Percentiles rank a stretch among this genome's conserved stretches.
Conservation (phyloP, 2,113 vertebrate species). For the Dolichallabes microphthalmus region DNA sequence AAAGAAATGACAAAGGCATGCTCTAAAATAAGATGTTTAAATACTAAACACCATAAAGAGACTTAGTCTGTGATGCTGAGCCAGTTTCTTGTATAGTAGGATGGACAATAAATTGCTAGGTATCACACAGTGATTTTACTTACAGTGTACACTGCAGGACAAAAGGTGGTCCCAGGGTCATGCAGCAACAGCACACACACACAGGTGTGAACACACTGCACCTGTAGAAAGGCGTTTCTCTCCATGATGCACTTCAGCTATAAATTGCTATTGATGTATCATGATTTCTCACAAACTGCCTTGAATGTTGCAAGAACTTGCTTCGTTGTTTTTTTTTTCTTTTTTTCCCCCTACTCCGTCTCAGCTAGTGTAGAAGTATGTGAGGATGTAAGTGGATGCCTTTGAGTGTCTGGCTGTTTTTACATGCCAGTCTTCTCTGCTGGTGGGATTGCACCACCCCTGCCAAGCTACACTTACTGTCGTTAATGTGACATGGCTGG, state of each 20-base stretch:
- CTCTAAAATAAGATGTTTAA: slow-evolving; percentile 40
- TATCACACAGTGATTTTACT: slow-evolving; percentile 35
- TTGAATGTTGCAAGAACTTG: background rate
- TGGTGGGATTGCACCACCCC: slow-evolving; percentile 32
- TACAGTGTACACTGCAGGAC: slow-evolving; percentile 15
- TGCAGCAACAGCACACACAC: slow-evolving; percentile 22
- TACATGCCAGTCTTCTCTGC: slow-evolving; percentile 39
- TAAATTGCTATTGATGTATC: slow-evolving; percentile 14
- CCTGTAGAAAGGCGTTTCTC: background rate
- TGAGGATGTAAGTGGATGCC: background rate
- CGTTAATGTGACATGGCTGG: slow-evolving; percentile 49
- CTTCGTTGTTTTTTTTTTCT: background rate
- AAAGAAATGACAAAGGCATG: slow-evolving; percentile 18
- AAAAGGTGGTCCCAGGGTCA: slow-evolving; percentile 3
- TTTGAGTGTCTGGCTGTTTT: slow-evolving; percentile 18
- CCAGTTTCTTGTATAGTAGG: slow-evolving; percentile 13
- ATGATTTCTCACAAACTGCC: background rate
- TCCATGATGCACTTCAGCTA: background rate
- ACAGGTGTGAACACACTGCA: slow-evolving; percentile 24
- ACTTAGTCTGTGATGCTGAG: slow-evolving; percentile 41
- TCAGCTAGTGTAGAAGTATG: background rate
- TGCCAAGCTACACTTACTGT: slow-evolving; percentile 40
- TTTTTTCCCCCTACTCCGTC: background rate
- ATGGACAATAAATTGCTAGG: slow-evolving; percentile 43
- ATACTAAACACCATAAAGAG: slow-evolving; percentile 50